These are phyloP conservation scores for Cyprinodon variegatus DNA, from an alignment of 2,113 vertebrate genomes.

Conservation along the genomic window DNA sequence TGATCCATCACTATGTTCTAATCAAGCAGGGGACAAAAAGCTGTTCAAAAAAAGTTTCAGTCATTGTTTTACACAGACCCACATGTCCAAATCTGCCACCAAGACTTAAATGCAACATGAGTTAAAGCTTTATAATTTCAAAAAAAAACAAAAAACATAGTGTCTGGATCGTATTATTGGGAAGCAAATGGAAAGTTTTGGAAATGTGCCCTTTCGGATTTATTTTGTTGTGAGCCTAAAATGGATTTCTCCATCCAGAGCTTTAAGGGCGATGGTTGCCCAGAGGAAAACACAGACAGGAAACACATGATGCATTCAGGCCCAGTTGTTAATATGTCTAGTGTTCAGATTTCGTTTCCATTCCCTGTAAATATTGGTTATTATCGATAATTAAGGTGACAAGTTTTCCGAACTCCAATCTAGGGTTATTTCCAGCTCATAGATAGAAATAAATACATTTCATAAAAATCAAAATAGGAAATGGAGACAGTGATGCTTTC, in stretches of 20 bases:
- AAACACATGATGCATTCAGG: not conserved
- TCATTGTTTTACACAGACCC: not conserved
- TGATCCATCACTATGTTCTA: slow-evolving; percentile 2
- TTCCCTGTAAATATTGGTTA: too few relatives aligned
- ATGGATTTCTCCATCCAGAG: not conserved
- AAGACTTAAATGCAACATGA: not conserved
- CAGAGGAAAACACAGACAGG: not conserved
- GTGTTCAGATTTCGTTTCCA: too few relatives aligned
- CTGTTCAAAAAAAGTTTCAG: slow-evolving; percentile 1
- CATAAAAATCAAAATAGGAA: too few relatives aligned
- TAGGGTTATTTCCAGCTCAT: too few relatives aligned
- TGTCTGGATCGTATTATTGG: not conserved
- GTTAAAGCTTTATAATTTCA: not conserved
- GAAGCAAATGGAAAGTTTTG: not conserved
- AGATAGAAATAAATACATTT: too few relatives aligned
- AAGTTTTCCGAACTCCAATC: too few relatives aligned
- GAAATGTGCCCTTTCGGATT: not conserved
- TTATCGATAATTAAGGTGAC: too few relatives aligned
- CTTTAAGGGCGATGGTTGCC: not conserved
- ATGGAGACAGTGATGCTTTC: too few relatives aligned
- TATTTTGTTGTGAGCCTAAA: not conserved
- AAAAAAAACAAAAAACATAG: not conserved
- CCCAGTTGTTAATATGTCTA: too few relatives aligned
- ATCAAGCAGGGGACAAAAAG: not conserved
- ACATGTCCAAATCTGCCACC: not conserved